phyloP scores from a whole-genome alignment of 2,888 invertebrate species.

The Oscheius myriophilus region DNA sequence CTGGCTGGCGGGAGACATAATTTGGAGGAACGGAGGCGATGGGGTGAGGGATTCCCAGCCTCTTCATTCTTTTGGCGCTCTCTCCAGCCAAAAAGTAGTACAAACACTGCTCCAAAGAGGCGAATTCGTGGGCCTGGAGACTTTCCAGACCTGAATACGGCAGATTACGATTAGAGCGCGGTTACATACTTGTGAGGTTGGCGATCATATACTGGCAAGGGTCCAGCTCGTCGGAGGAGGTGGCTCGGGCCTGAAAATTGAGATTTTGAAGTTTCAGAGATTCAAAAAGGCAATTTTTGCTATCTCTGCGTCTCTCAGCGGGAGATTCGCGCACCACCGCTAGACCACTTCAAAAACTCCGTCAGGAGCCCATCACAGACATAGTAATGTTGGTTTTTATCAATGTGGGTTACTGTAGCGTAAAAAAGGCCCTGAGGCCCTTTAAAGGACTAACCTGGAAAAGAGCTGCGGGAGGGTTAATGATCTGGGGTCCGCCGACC shows the following conservation, averaged over 20 bases:
- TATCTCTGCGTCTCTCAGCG: too few relatives aligned
- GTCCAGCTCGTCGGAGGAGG: slow-evolving; percentile 54
- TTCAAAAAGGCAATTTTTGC: background rate
- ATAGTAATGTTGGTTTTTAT: too few relatives aligned
- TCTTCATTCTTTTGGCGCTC: slow-evolving; percentile 51
- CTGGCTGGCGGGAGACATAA: slow-evolving; percentile 53
- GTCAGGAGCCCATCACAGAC: too few relatives aligned
- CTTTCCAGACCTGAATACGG: slow-evolving; percentile 18
- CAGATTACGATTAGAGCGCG: background rate
- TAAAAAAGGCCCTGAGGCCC: background rate
- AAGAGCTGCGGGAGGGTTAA: slow-evolving; percentile 48
- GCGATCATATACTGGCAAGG: slow-evolving; percentile 58
- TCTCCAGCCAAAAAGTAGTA: slow-evolving; percentile 69
- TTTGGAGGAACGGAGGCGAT: slow-evolving; percentile 69
- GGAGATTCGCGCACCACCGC: too few relatives aligned
- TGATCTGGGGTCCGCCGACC: slow-evolving; percentile 31
- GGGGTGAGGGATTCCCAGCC: slow-evolving; percentile 62
- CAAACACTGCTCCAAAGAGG: slow-evolving; percentile 67
- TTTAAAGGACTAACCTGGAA: slow-evolving; percentile 45
- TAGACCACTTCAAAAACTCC: too few relatives aligned
- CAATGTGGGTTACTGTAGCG: too few relatives aligned
- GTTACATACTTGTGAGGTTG: slow-evolving; percentile 49
- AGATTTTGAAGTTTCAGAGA: background rate
- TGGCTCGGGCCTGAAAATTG: slow-evolving; percentile 49
- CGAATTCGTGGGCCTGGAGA: slow-evolving; percentile 61